Conservation (phyloP, 2,888 invertebrate species). For the Phaedon cochleariae region DNA sequence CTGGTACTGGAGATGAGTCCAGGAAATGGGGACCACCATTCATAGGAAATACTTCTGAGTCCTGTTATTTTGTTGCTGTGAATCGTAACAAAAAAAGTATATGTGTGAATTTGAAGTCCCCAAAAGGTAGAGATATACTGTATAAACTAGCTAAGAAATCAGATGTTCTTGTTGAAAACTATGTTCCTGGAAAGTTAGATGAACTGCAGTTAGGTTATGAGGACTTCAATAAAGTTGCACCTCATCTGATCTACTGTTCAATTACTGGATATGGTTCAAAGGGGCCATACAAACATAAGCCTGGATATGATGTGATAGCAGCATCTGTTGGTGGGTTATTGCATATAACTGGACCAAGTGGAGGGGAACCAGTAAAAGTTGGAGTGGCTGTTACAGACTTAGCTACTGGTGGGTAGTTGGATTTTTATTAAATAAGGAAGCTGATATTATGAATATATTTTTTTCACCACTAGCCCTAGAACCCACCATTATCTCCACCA, state of each 20-base stretch:
- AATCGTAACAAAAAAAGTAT: slow-evolving; percentile 96
- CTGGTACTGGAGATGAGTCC: slow-evolving; percentile 85
- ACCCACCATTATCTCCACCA: too few species aligned
- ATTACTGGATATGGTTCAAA: slow-evolving; percentile 90
- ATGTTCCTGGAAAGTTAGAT: slow-evolving; percentile 87
- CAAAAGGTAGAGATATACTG: slow-evolving; percentile 71
- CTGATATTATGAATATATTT: too few species aligned
- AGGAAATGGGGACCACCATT: slow-evolving; percentile 95
- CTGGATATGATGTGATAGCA: slow-evolving; percentile 97
- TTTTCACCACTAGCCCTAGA: too few species aligned
- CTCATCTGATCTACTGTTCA: slow-evolving; percentile 90
- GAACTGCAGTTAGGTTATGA: slow-evolving; percentile 83
- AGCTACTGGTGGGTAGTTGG: slow-evolving; percentile 71
- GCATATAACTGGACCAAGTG: slow-evolving; percentile 85
- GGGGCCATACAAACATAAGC: slow-evolving; percentile 85
- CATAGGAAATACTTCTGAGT: slow-evolving; percentile 68
- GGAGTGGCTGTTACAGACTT: slow-evolving; percentile 95
- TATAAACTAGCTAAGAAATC: slow-evolving; percentile 77
- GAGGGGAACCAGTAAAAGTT: slow-evolving; percentile 87
- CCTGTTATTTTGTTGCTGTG: slow-evolving; percentile 85
- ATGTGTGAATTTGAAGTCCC: slow-evolving; percentile 82
- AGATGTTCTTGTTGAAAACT: slow-evolving; percentile 94
- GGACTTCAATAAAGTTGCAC: slow-evolving; percentile 73
- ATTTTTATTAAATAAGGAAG: too few species aligned
- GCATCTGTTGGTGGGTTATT: slow-evolving; percentile 91